Evolutionary conservation across 2,797 vertebrate genomes (phyloP).

Genomic region (Bovichtus diacanthus): DNA sequence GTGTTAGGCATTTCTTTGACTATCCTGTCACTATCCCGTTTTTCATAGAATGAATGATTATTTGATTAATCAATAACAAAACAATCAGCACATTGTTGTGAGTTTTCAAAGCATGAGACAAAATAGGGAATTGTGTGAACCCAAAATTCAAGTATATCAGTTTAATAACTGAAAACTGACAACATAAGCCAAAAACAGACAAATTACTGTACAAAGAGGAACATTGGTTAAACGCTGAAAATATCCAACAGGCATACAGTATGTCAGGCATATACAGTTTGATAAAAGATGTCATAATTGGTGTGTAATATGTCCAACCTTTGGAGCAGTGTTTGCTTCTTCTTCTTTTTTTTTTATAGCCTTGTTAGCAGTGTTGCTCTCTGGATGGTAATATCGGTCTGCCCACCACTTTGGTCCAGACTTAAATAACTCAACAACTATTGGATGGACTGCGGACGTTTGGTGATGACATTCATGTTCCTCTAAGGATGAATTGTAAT

Average conservation of each 20-base stretch:
- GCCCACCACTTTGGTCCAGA: neutral
- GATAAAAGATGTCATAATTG: neutral
- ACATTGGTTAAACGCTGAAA: too few species aligned
- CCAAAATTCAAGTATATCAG: neutral
- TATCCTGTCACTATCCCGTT: neutral
- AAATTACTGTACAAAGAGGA: too few species aligned
- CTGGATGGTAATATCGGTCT: neutral
- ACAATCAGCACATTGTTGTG: neutral
- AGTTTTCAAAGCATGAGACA: neutral
- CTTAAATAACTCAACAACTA: neutral
- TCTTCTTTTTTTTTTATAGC: neutral
- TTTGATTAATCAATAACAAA: neutral
- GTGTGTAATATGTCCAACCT: neutral
- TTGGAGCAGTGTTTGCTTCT: conserved; percentile 3
- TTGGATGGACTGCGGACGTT: neutral
- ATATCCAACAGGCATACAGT: too few species aligned
- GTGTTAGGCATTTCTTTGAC: too few species aligned
- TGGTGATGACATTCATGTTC: neutral
- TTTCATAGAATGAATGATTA: neutral
- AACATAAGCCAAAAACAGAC: too few species aligned
- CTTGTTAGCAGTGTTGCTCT: neutral
- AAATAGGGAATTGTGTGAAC: neutral
- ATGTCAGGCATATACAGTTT: neutral
- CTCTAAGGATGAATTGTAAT: neutral
- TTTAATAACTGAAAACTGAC: conserved; percentile 15